Conservation (phyloP, 1,140 invertebrate genomes). For the Coenobita brevimanus region DNA sequence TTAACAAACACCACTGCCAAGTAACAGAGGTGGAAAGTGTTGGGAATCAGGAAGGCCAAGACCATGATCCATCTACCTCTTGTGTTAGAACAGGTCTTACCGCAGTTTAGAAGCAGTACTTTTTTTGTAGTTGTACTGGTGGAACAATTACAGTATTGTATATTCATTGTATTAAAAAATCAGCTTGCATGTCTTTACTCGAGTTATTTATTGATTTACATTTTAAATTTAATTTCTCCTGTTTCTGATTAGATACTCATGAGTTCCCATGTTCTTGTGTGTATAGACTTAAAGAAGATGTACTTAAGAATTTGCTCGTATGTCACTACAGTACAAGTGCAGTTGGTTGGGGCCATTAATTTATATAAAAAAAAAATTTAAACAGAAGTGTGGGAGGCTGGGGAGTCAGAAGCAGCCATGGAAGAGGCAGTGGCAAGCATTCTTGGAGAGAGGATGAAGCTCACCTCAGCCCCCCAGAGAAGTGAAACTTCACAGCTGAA, state of each 20-base stretch:
- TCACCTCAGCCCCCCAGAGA: slow-evolving; percentile 9
- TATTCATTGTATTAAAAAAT: no score
- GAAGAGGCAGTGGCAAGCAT: slow-evolving; percentile 58
- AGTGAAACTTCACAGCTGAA: slow-evolving; percentile 17
- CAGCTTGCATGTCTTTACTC: no score
- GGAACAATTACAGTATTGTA: no score
- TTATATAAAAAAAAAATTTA: no score
- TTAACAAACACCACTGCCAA: slow-evolving; percentile 42
- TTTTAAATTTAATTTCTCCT: no score
- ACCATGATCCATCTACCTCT: slow-evolving; percentile 2
- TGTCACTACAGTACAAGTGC: no score
- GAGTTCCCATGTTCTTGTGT: no score
- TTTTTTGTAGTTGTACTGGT: background rate
- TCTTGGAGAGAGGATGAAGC: slow-evolving; percentile 53
- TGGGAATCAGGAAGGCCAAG: background rate
- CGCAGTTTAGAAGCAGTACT: background rate
- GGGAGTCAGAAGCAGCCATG: slow-evolving; percentile 54
- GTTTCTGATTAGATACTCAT: no score
- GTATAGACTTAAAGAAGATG: no score
- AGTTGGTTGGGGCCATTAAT: no score
- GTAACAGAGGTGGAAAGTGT: slow-evolving; percentile 27
- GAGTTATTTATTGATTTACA: no score
- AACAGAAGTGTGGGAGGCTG: slow-evolving; percentile 35
- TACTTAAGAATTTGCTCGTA: no score
- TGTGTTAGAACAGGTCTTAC: background rate